Conservation (phyloP, 2,113 vertebrate genomes). For the Cottus gobio region DNA sequence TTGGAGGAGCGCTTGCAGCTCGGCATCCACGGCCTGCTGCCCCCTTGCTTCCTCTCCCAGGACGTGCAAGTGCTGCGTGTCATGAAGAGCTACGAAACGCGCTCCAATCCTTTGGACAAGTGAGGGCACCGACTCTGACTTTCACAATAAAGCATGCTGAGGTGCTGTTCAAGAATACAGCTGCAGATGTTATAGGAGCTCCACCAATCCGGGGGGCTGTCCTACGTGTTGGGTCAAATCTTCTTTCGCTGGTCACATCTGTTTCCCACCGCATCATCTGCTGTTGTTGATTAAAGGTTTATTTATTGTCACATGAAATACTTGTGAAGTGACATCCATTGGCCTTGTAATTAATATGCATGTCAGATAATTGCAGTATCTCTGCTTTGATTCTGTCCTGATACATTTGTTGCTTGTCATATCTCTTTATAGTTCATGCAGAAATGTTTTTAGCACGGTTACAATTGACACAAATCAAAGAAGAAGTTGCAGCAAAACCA, state of each 20-base stretch:
- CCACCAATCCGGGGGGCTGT: background rate
- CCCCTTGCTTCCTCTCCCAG: slow-evolving; percentile 96
- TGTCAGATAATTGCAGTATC: background rate
- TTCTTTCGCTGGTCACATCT: slow-evolving; percentile 1
- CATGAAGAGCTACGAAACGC: slow-evolving; percentile 93
- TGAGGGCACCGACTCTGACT: slow-evolving; percentile 66
- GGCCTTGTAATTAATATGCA: background rate
- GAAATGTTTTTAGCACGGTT: background rate
- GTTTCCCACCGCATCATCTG: background rate
- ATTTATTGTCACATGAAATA: background rate
- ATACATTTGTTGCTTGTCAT: background rate
- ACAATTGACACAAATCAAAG: background rate
- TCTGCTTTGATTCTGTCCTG: background rate
- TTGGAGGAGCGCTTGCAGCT: slow-evolving; percentile 94
- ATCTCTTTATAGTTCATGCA: background rate
- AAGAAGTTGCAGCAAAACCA: background rate
- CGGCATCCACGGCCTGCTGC: slow-evolving; percentile 96
- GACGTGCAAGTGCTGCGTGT: slow-evolving; percentile 95
- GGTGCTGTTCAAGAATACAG: background rate
- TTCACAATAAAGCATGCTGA: background rate
- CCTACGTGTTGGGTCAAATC: slow-evolving; percentile 1
- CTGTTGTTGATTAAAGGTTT: background rate
- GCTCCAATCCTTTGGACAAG: slow-evolving; percentile 93
- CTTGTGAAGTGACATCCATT: background rate
- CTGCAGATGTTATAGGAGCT: slow-evolving; percentile 19